Percentiles rank a stretch among this genome's conserved stretches.
Conservation (phyloP, 2,797 vertebrate genomes). For the Xyrichtys novacula region DNA sequence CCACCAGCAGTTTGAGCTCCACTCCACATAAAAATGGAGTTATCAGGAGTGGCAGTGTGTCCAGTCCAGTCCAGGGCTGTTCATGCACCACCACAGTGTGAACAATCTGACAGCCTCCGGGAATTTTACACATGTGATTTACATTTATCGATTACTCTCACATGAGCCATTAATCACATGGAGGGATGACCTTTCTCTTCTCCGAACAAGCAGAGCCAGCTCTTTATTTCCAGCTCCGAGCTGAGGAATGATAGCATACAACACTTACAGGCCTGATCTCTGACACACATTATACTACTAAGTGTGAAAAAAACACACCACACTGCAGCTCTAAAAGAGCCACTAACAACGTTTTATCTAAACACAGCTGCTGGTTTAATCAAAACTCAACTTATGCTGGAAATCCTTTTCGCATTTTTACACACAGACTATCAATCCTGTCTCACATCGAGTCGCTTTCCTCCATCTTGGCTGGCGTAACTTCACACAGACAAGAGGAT, state of each 20-base stretch:
- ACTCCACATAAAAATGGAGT: constrained; percentile 55
- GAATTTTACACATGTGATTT: constrained; percentile 79
- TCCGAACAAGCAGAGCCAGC: constrained; percentile 41
- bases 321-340: neutral
- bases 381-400: neutral
- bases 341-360: constrained; percentile 16
- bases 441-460: constrained; percentile 7
- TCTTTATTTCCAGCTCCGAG: constrained; percentile 62
- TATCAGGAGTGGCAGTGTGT: constrained; percentile 55
- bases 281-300: constrained; percentile 13
- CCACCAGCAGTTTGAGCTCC: constrained; percentile 25
- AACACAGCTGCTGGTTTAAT: constrained; percentile 6
- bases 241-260: constrained; percentile 16
- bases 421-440: neutral
- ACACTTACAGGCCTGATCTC: constrained; percentile 10
- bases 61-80: constrained; percentile 13
- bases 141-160: constrained; percentile 77
- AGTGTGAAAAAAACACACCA: constrained; percentile 15
- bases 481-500: constrained; percentile 31
- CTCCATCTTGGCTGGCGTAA: constrained; percentile 13
- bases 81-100: constrained; percentile 3
- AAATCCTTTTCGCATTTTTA: neutral
- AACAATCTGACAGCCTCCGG: constrained; percentile 54
- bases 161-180: constrained; percentile 73
- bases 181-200: constrained; percentile 60